phyloP scores from a whole-genome alignment of 2,888 invertebrate species.

The Dorcus parallelipipedus region DNA sequence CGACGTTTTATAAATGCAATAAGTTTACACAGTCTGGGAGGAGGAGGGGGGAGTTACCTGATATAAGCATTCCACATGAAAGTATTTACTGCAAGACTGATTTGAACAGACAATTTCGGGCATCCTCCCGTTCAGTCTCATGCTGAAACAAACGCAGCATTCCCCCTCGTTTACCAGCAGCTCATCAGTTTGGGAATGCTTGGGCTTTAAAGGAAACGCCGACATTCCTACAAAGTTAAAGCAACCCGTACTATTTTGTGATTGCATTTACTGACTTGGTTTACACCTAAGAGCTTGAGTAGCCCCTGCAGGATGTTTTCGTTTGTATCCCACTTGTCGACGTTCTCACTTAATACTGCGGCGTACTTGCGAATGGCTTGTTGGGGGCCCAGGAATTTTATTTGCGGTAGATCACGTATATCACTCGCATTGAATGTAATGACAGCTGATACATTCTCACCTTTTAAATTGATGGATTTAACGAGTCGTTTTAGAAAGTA shows the following conservation, averaged over 20 bases:
- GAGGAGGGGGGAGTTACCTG: conserved; percentile 35
- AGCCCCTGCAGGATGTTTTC: conserved; percentile 39
- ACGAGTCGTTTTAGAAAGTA: not conserved
- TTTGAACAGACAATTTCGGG: conserved; percentile 47
- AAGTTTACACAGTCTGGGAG: no score
- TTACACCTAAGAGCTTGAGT: conserved; percentile 40
- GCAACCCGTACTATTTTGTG: not conserved
- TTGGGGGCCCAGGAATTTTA: conserved; percentile 48
- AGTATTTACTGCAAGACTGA: conserved; percentile 42
- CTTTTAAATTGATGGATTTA: conserved; percentile 8
- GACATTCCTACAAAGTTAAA: conserved; percentile 33
- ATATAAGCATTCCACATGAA: conserved; percentile 47
- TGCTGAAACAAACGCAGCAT: conserved; percentile 48
- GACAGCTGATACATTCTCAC: conserved; percentile 43
- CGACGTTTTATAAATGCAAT: no score
- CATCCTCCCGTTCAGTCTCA: conserved; percentile 41
- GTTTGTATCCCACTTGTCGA: conserved; percentile 42
- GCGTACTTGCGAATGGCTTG: conserved; percentile 34
- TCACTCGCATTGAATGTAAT: conserved; percentile 43
- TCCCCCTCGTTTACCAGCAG: conserved; percentile 33
- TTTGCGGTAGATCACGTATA: conserved; percentile 39
- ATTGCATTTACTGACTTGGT: not conserved
- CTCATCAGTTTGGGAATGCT: conserved; percentile 19
- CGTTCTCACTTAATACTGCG: conserved; percentile 37
- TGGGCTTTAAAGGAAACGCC: conserved; percentile 34